Evolutionary conservation across 1,140 invertebrate species (phyloP), one percentile per base, ranked within the genome.

Genomic region (Cotesia vestalis): DNA sequence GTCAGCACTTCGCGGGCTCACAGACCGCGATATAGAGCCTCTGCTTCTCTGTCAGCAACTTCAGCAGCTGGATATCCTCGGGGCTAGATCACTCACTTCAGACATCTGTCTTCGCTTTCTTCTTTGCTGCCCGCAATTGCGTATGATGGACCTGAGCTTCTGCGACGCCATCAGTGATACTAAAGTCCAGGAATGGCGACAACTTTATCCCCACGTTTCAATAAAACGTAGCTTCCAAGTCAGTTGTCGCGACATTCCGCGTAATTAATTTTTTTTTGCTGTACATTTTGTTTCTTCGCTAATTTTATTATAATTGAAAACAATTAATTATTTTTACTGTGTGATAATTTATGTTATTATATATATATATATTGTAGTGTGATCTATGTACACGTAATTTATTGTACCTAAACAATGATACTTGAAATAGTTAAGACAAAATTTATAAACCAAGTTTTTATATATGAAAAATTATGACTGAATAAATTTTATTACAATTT

Each of bases 111-210:
- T 90, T 53, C 84, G 88, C 86, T 89, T 85, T 81, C 89, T 92
- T 66, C 75, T 79, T 14, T 84, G 76, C 46, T 85, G 88, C 72
- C 78, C 85, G 5, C 89, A 93, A 68, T 81, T 97, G 17, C 88
- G 89, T 76, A 87, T 96, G 75, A 86, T 97, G 55, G 95, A 97
- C 81, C 88, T 97, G 12, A 96, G 94, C 73, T 97, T 95, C 84
- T 96, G 94, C 82, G 91, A 94, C 77, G 90, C 91, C 70, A 93
- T 96, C 64, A 89, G 89, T 70, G 90, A 92, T 78, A 87, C 90
- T 55, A 89, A 92, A 86, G 90, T 94, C 38, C 73, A 85, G 20
- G 86, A 89, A 78, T 92, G 90, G 91, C 85, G 89, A 9, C 75
- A 83, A 66, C 81, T 88, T 60, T 92, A 90, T 79, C 91, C 91